Base-by-base conservation (phyloP, 2,888 invertebrate species). In the Thymelicus acteon region DNA sequence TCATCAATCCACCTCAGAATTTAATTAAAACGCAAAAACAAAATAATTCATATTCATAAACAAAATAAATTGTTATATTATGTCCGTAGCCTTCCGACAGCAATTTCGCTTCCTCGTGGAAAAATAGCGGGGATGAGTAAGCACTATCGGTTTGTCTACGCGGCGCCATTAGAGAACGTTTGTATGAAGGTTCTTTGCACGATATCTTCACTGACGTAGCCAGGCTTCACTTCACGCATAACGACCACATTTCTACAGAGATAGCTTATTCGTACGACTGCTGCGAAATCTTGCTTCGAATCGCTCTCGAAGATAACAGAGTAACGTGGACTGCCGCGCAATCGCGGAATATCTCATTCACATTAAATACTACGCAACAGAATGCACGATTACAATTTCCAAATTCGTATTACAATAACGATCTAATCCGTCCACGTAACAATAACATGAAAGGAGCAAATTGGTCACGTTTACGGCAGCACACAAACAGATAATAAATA, bases 161-260 rank as follows among this genome's bases (percentile, higher is more conserved):
- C 44, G 3, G 44, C 44, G 44, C 44, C 12, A 44, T 44, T 44
- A 40, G 10, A 44, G 44, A 10, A 2, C 19, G 44, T 10, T 44
- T 44, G 44, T 44, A 12, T 44, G 44, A 19, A 52, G 49, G 49
- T 19, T 19, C 49, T 52, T 19, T 19, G 19, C 19, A 52, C 49
- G 19, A 19, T 19, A 15, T 52, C 15, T 52, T 52, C 49, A 19
- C 19, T 52, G 15, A 52, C 19, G 19, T 0, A 52, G 49, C 19
- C 76, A 72, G 85, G 79, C 83, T 84, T 82, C 85, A 80, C 82
- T 83, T 84, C 82, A 84, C 85, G 85, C 84, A 79, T 84, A 82
- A 82, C 81, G 77, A 82, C 80, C 78, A 84, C 83, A 82, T 85
- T 85, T 82, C 81, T 79, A 84, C 78, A 80, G 79, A 76, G 77